A percentile compares a stretch with the other conserved stretches of the same genome.
phyloP scores from a whole-genome alignment of 2,888 invertebrate species.

The Drosophila anceps region DNA sequence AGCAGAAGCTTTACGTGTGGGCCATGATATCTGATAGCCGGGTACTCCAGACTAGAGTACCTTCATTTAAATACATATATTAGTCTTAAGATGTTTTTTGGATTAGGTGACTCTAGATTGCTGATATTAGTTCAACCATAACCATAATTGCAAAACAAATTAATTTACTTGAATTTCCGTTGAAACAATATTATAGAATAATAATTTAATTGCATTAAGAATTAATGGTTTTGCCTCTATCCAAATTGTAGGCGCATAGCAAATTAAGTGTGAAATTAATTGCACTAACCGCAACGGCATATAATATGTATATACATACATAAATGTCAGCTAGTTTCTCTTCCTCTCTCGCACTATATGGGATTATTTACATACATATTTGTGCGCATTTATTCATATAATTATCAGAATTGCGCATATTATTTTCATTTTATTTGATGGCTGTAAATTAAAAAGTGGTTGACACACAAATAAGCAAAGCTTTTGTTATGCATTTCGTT shows the following conservation, averaged over 20 bases:
- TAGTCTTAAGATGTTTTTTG: neutral
- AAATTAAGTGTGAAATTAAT: slow-evolving; percentile 49
- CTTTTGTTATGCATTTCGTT: neutral
- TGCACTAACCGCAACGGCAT: slow-evolving; percentile 3
- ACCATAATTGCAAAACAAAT: slow-evolving; percentile 3
- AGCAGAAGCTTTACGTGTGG: neutral
- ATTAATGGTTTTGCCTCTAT: slow-evolving; percentile 28
- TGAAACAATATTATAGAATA: slow-evolving; percentile 4
- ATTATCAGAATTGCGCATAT: neutral
- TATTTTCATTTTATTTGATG: slow-evolving; percentile 20
- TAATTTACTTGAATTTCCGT: neutral
- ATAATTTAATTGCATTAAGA: slow-evolving; percentile 19
- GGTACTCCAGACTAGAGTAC: neutral
- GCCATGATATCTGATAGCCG: neutral
- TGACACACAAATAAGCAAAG: neutral
- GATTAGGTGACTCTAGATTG: neutral
- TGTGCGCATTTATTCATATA: neutral
- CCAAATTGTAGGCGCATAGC: slow-evolving; percentile 5
- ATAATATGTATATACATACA: slow-evolving; percentile 1
- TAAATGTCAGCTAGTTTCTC: neutral
- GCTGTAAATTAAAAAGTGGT: slow-evolving; percentile 10
- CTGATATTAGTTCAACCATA: neutral
- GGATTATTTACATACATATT: neutral
- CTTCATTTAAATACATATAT: neutral
- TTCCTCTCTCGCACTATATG: neutral